Percentiles rank a stretch among this genome's conserved stretches.
Evolutionary conservation across 2,797 vertebrate genomes (phyloP).

Genomic region (Prunella strophiata): DNA sequence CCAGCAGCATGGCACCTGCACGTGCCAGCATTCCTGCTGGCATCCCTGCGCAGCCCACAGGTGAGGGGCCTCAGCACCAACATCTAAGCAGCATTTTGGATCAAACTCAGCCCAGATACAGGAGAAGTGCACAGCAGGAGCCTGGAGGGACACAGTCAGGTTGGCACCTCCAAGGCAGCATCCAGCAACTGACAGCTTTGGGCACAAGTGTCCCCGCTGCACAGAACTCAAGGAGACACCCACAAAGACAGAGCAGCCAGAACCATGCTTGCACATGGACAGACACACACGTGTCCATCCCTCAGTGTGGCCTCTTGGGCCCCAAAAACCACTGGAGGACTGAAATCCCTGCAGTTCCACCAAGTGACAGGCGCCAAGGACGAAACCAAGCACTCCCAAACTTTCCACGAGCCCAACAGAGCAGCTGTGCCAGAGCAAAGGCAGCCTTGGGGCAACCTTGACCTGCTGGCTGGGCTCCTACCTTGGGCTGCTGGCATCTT

Average conservation of each 20-base stretch:
- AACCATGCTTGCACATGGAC: rapidly evolving
- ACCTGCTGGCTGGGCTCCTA: slow-evolving; percentile 64
- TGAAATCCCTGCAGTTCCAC: rapidly evolving
- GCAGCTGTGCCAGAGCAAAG: not conserved
- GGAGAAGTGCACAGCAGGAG: not conserved
- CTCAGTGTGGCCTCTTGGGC: rapidly evolving
- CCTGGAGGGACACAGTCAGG: not conserved
- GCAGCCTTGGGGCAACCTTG: not conserved
- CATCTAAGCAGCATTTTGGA: not conserved
- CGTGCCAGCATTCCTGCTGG: not conserved
- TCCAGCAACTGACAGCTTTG: not conserved
- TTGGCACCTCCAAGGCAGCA: not conserved
- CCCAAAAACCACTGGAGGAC: not conserved
- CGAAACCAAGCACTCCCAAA: rapidly evolving
- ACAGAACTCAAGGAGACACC: not conserved
- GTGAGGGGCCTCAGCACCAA: not conserved
- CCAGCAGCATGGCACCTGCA: rapidly evolving
- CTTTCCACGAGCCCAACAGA: rapidly evolving
- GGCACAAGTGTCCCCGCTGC: rapidly evolving
- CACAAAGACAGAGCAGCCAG: not conserved
- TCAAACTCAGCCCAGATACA: not conserved
- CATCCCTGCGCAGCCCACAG: not conserved
- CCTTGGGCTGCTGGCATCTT: slow-evolving; percentile 79
- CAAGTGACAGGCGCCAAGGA: not conserved
- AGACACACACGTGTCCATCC: rapidly evolving